A percentile compares a stretch with the other conserved stretches of the same genome.
Conservation (phyloP, 2,888 invertebrate genomes). For the Carterocephalus palaemon region DNA sequence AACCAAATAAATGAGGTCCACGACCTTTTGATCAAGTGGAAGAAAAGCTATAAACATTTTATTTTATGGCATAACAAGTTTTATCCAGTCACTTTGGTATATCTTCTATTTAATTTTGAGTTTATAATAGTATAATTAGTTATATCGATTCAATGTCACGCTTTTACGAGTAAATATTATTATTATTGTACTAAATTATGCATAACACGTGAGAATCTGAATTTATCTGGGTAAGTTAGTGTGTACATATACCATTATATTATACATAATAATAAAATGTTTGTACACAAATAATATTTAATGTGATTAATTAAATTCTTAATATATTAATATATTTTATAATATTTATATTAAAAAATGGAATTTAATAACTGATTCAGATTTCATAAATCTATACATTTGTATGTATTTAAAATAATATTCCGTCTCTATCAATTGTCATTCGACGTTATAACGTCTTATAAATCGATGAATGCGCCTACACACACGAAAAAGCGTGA, state of each 20-base stretch:
- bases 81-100: slow-evolving; percentile 50
- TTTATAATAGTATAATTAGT: slow-evolving; percentile 27
- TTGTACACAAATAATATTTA: too few relatives aligned
- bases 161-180: slow-evolving; percentile 15
- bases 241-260: neutral
- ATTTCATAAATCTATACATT: too few relatives aligned
- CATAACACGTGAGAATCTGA: neutral
- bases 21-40: slow-evolving; percentile 61
- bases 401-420: too few relatives aligned
- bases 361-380: too few relatives aligned
- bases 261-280: too few relatives aligned
- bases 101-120: slow-evolving; percentile 39
- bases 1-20: slow-evolving; percentile 60
- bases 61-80: slow-evolving; percentile 58
- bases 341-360: too few relatives aligned
- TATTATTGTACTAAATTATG: slow-evolving; percentile 1
- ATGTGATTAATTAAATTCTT: too few relatives aligned
- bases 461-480: too few relatives aligned
- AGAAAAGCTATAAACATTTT: slow-evolving; percentile 70
- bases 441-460: too few relatives aligned
- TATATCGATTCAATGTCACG: slow-evolving; percentile 30
- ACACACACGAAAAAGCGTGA: too few relatives aligned
- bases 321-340: too few relatives aligned
- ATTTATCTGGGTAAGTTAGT: neutral
- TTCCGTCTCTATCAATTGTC: too few relatives aligned